These are phyloP conservation scores for Amphiprion percula DNA, from an alignment of 2,113 vertebrate species.

Conservation along the genomic window DNA sequence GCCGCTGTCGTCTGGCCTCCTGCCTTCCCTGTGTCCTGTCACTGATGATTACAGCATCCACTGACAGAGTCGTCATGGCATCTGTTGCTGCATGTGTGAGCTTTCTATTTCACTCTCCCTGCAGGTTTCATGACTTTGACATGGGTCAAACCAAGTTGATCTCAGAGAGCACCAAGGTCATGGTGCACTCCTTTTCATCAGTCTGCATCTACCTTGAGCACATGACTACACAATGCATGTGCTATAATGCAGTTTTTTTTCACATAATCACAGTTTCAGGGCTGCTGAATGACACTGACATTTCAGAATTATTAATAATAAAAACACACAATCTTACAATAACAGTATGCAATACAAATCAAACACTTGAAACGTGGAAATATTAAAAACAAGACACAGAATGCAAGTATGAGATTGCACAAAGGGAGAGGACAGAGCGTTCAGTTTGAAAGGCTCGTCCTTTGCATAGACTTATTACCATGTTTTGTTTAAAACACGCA, in stretches of 20 bases:
- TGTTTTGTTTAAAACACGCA: not conserved
- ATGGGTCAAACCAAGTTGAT: conserved; percentile 34
- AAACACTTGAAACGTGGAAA: too few relatives aligned
- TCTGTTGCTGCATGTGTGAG: conserved; percentile 10
- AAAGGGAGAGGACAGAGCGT: too few relatives aligned
- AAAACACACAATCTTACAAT: too few relatives aligned
- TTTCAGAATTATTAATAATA: too few relatives aligned
- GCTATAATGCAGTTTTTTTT: too few relatives aligned
- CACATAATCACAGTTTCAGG: too few relatives aligned
- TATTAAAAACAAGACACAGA: too few relatives aligned
- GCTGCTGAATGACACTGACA: too few relatives aligned
- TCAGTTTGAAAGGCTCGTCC: not conserved
- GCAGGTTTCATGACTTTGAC: conserved; percentile 11
- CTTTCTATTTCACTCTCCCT: conserved; percentile 3
- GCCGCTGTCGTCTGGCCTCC: conserved; percentile 15
- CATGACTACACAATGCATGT: too few relatives aligned
- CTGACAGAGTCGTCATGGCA: conserved; percentile 8
- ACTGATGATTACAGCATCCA: conserved; percentile 40
- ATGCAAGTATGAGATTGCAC: too few relatives aligned
- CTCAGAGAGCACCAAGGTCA: not conserved
- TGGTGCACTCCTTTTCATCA: not conserved
- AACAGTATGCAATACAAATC: too few relatives aligned
- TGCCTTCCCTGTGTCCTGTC: conserved; percentile 33
- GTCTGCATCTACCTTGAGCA: too few relatives aligned
- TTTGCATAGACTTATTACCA: not conserved